Percentiles rank a stretch among this genome's conserved stretches.
Conservation (phyloP, 1,140 invertebrate genomes). For the Dreissena polymorpha region DNA sequence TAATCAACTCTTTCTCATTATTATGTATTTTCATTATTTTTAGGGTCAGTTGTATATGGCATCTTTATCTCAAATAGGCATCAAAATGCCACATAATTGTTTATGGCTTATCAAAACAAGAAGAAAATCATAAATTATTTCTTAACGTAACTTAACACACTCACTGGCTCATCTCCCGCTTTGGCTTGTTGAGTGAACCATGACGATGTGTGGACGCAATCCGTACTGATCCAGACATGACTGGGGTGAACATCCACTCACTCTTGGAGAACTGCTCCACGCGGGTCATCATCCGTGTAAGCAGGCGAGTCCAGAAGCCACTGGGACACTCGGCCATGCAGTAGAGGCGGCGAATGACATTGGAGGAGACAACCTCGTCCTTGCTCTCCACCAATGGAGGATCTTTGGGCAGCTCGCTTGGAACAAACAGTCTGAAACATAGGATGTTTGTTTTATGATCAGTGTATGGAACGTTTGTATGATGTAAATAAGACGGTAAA, state of each 20-base stretch:
- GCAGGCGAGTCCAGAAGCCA: conserved; percentile 97
- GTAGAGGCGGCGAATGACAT: conserved; percentile 73
- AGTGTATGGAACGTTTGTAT: no score
- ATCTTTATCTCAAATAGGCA: no score
- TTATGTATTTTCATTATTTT: no score
- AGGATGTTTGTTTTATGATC: no score
- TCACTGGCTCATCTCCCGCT: conserved; percentile 8
- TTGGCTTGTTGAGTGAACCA: neutral
- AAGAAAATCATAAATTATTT: no score
- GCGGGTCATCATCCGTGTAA: conserved; percentile 77
- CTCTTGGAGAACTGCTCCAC: conserved; percentile 57
- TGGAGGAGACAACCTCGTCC: neutral
- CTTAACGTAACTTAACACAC: neutral
- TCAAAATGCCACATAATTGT: no score
- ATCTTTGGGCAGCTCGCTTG: conserved; percentile 63
- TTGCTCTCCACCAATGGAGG: conserved; percentile 55
- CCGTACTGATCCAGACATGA: conserved; percentile 2
- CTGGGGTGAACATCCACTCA: conserved; percentile 37
- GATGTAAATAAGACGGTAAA: no score
- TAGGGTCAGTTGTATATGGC: no score
- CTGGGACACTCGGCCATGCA: conserved; percentile 96
- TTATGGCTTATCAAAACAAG: no score
- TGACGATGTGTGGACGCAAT: conserved; percentile 1
- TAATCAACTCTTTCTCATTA: no score
- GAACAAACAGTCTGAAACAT: conserved; percentile 69